Conservation (phyloP, 2,888 invertebrate species). For the Choristoneura rosaceana region DNA sequence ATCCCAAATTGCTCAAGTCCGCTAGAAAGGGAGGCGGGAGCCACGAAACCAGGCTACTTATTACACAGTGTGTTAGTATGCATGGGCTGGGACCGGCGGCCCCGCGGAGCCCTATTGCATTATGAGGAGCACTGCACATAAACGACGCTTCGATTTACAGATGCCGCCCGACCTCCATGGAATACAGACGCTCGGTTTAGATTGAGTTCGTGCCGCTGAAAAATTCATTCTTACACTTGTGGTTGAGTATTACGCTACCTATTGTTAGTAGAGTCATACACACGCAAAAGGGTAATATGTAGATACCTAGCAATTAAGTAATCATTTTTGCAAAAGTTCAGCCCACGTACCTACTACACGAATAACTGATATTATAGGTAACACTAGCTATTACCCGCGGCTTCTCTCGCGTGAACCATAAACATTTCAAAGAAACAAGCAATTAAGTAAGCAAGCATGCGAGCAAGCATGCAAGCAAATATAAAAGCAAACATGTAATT, state of each 20-base stretch:
- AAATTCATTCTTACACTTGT: slow-evolving; percentile 25
- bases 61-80: slow-evolving; percentile 81
- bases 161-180: slow-evolving; percentile 46
- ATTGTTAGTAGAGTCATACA: not conserved
- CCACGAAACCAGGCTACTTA: slow-evolving; percentile 77
- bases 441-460: no score
- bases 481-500: no score
- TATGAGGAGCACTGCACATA: slow-evolving; percentile 68
- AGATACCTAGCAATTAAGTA: no score
- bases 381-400: no score
- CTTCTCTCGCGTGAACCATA: no score
- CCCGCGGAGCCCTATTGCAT: slow-evolving; percentile 66
- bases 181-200: slow-evolving; percentile 35
- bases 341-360: no score
- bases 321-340: no score
- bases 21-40: slow-evolving; percentile 57
- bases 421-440: no score
- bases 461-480: no score
- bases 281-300: not conserved
- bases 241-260: not conserved
- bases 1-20: slow-evolving; percentile 31
- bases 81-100: slow-evolving; percentile 77
- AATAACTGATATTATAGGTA: no score
- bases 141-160: slow-evolving; percentile 74
- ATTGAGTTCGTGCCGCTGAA: slow-evolving; percentile 40